Evolutionary conservation across 2,113 vertebrate species (phyloP), one percentile per base, ranked within the genome.

Genomic region (Labeo rohita): DNA sequence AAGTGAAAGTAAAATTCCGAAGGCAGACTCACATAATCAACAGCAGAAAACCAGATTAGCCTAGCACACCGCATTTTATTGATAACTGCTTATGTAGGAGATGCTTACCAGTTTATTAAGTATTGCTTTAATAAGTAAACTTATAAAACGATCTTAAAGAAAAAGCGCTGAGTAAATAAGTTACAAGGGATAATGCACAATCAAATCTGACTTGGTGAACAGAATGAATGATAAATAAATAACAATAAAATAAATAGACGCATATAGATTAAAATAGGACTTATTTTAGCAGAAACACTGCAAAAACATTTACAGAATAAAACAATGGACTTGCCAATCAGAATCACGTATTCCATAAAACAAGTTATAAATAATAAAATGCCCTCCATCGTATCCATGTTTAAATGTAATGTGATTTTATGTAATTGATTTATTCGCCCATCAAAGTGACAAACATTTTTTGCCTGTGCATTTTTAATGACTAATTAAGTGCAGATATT

Each of bases 1-100:
- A 84, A 89, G n/a, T 52, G 85, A 88, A 90, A 86, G 54, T 83
- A 59, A 70, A 70, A 43, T n/a, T 52, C 28, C n/a, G 8, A 1
- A 8, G 39, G 39, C 3, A 88, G 87, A 73, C 87, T 5, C 3
- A 36, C 18, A 21, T 74, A 88, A 90, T 83, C 81, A 61, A 74
- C 39, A 34, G 23, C 76, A 45, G 84, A 80, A 54, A 21, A 52
- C 3, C 75, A 8, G 84, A 85, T 80, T 5, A 28, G 28, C 28
- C 28, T 28, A 39, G 1, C 39, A 39, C 1, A 39, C 39, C 39
- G 5, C 39, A 39, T 5, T 39, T 39, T 39, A 28, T 28, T 28
- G 28, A 28, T 28, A 28, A 28, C 28, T 28, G 28, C 28, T 28
- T 28, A 28, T 28, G 28, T 28, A 28, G 28, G 28, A 28, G 28